Conservation (phyloP, 2,113 vertebrate genomes). For the Redunca redunca region DNA sequence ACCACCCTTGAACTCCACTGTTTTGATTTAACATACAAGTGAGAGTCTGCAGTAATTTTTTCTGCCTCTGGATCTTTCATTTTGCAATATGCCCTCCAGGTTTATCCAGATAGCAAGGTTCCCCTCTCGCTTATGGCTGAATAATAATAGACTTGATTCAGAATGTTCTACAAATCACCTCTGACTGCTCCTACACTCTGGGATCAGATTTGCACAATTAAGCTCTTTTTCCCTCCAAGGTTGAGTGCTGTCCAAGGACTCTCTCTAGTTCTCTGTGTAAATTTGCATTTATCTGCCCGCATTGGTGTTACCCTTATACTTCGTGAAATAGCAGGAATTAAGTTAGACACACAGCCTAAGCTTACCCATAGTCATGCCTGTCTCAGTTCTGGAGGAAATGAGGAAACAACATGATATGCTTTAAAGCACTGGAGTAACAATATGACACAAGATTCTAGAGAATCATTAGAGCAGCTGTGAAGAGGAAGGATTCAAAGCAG, state of each 20-base stretch:
- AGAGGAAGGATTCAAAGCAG: background rate
- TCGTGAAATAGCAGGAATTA: no score
- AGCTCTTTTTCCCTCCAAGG: background rate
- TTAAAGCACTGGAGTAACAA: background rate
- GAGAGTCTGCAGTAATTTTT: background rate
- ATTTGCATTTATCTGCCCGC: no score
- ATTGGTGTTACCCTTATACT: no score
- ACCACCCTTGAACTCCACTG: background rate
- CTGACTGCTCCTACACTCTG: background rate
- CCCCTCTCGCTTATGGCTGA: background rate
- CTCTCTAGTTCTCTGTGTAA: background rate
- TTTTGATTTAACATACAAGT: background rate
- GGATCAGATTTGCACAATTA: background rate
- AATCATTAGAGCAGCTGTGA: background rate
- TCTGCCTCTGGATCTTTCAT: background rate
- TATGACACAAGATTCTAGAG: background rate
- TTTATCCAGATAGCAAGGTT: background rate
- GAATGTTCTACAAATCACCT: background rate
- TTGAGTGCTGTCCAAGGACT: background rate
- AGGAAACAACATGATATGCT: no score
- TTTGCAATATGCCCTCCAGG: background rate
- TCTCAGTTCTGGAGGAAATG: no score
- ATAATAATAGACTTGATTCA: background rate
- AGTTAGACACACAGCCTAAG: no score
- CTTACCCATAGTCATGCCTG: no score